phyloP scores from a whole-genome alignment of 2,888 invertebrate species.

The Eilema caniola region DNA sequence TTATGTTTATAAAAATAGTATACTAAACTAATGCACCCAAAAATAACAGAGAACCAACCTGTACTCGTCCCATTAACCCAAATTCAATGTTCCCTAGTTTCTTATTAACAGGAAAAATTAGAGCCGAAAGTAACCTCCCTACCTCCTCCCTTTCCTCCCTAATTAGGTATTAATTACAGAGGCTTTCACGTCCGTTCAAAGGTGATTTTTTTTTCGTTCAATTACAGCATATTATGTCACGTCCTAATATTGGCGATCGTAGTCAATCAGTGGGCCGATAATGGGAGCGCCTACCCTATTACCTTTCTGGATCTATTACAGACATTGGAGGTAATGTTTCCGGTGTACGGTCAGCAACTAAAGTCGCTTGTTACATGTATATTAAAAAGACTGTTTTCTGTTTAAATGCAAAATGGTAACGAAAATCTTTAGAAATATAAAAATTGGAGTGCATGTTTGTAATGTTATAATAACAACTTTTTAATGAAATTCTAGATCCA shows the following conservation, averaged over 20 bases:
- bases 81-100: not conserved
- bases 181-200: slow-evolving; percentile 42
- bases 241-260: slow-evolving; percentile 42
- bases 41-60: not conserved
- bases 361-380: not conserved
- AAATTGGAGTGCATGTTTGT: too few species aligned
- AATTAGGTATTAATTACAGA: slow-evolving; percentile 55
- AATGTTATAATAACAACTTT: too few species aligned
- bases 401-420: not conserved
- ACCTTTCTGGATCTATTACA: slow-evolving; percentile 37
- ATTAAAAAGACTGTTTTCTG: not conserved
- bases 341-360: not conserved
- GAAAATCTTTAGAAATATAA: too few species aligned
- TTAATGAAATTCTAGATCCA: too few species aligned
- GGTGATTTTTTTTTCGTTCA: slow-evolving; percentile 50
- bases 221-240: slow-evolving; percentile 43
- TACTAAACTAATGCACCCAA: not conserved
- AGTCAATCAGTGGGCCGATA: slow-evolving; percentile 57
- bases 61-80: slow-evolving; percentile 7
- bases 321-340: not conserved
- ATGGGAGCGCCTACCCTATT: slow-evolving; percentile 53
- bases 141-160: slow-evolving; percentile 21
- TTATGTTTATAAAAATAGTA: too few species aligned
- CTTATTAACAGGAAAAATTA: slow-evolving; percentile 13
- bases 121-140: slow-evolving; percentile 3